These are phyloP conservation scores for Plumapathes pennacea DNA, from an alignment of 92 coral and sea anemone species.

Conservation along the genomic window DNA sequence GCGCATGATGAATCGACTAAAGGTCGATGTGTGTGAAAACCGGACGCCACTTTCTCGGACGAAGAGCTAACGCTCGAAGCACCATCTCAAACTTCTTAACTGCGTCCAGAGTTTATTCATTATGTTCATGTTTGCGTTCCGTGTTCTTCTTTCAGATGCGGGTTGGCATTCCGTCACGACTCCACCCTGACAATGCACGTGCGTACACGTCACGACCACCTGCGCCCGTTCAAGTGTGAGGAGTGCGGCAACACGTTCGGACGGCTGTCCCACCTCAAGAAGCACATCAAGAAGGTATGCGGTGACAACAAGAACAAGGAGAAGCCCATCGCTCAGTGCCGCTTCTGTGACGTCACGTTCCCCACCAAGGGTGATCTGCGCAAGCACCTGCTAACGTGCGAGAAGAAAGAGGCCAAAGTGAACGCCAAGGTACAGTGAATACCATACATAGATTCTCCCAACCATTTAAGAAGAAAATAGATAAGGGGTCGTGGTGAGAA, in stretches of 20 bases:
- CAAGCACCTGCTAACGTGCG: slow-evolving; percentile 87
- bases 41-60: neutral
- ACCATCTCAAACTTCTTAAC: neutral
- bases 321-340: slow-evolving; percentile 95
- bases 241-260: slow-evolving; percentile 97
- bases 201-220: slow-evolving; percentile 97
- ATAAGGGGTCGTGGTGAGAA: too few relatives aligned
- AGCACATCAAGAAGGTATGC: slow-evolving; percentile 96
- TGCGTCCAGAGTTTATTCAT: neutral
- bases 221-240: slow-evolving; percentile 97
- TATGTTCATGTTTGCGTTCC: neutral
- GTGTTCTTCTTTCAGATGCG: slow-evolving; percentile 58
- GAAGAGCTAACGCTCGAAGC: neutral
- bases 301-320: slow-evolving; percentile 97
- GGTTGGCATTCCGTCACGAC: slow-evolving; percentile 96
- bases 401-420: slow-evolving; percentile 71
- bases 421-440: too few relatives aligned
- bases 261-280: slow-evolving; percentile 89
- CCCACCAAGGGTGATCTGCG: slow-evolving; percentile 97
- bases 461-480: too few relatives aligned
- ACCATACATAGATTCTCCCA: too few relatives aligned
- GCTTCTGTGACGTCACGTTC: slow-evolving; percentile 93
- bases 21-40: neutral
- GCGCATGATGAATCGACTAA: neutral
- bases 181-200: slow-evolving; percentile 99